Conservation (phyloP, 2,888 invertebrate genomes). For the Lysandra coridon region DNA sequence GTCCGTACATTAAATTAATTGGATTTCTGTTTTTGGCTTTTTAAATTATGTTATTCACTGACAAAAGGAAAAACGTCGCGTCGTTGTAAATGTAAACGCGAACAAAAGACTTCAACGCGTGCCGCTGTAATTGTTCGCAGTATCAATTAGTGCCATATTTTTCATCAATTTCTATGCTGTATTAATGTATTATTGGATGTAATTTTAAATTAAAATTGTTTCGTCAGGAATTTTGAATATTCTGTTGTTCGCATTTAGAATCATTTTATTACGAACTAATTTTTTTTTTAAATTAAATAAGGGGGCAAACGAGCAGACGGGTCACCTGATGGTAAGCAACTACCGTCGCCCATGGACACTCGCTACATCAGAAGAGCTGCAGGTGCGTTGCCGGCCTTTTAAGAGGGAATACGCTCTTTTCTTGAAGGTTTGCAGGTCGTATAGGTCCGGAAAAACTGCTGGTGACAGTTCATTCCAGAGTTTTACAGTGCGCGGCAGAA, state of each 20-base stretch:
- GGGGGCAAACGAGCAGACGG: too few species aligned
- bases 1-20: slow-evolving; percentile 52
- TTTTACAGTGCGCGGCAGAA: too few species aligned
- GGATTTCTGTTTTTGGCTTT: slow-evolving; percentile 36
- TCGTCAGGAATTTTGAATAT: not conserved
- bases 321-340: too few species aligned
- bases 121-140: slow-evolving; percentile 9
- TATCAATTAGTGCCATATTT: not conserved
- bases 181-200: not conserved
- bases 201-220: not conserved
- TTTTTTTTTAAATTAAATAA: too few species aligned
- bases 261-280: not conserved
- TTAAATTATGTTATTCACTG: slow-evolving; percentile 11
- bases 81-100: not conserved
- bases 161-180: not conserved
- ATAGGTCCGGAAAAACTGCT: too few species aligned
- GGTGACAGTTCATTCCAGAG: too few species aligned
- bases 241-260: not conserved
- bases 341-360: too few species aligned
- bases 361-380: too few species aligned
- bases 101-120: slow-evolving; percentile 30
- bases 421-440: too few species aligned
- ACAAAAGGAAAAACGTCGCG: slow-evolving; percentile 1
- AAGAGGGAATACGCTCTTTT: too few species aligned
- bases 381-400: too few species aligned